These are phyloP conservation scores for Monochamus alternatus DNA, from an alignment of 2,888 invertebrate genomes.

Conservation along the genomic window DNA sequence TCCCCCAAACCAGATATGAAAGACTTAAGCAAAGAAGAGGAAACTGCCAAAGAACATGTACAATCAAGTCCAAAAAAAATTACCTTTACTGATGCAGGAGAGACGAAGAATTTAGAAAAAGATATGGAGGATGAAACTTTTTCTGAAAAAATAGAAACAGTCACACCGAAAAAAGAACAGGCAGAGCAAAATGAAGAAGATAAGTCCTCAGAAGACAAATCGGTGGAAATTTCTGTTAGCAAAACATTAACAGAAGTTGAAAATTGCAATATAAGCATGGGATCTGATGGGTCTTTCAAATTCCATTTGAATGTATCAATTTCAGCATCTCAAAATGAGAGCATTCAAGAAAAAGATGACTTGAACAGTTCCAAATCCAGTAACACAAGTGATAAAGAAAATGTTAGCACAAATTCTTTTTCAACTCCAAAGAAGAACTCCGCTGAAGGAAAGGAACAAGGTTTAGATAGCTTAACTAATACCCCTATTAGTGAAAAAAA, in stretches of 20 bases:
- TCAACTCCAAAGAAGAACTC: not conserved
- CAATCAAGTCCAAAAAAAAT: not conserved
- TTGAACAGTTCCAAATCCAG: slow-evolving; percentile 48
- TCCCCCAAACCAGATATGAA: not conserved
- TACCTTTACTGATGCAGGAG: not conserved
- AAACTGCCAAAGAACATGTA: not conserved
- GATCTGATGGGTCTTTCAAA: slow-evolving; percentile 50
- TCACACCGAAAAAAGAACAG: not conserved
- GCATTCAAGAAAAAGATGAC: slow-evolving; percentile 26
- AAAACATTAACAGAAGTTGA: not conserved
- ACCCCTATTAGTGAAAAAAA: slow-evolving; percentile 5
- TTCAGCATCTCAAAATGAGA: slow-evolving; percentile 20
- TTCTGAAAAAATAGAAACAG: not conserved
- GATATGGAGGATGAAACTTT: not conserved
- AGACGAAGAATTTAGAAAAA: not conserved
- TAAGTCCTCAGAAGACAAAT: not conserved
- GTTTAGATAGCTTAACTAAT: slow-evolving; percentile 11
- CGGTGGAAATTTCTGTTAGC: not conserved
- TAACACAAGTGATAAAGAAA: slow-evolving; percentile 52
- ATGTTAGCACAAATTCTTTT: slow-evolving; percentile 28
- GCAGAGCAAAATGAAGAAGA: not conserved
- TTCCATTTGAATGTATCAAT: slow-evolving; percentile 43
- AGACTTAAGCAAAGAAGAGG: not conserved
- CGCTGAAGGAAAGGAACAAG: not conserved
- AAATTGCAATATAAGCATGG: slow-evolving; percentile 33